Evolutionary conservation across 2,113 vertebrate genomes (phyloP), one percentile per base, ranked within the genome.

Genomic region (Dendropsophus ebraccatus): DNA sequence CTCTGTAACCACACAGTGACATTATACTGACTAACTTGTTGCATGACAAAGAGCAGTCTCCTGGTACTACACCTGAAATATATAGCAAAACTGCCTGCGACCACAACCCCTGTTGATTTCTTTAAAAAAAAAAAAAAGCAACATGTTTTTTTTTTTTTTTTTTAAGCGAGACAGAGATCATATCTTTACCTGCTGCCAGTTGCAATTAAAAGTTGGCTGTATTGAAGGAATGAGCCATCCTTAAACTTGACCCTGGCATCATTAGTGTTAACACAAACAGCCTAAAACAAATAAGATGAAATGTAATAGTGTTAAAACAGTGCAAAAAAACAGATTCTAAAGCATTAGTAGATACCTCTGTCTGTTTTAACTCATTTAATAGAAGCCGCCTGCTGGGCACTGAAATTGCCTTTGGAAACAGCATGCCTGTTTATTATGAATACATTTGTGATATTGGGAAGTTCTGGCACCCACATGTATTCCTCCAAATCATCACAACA

Each of bases 111-210:
- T n/a, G n/a, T n/a, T n/a, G n/a, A n/a, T n/a, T n/a, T n/a, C n/a
- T n/a, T n/a, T n/a, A n/a, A n/a, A n/a, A n/a, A n/a, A n/a, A n/a
- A n/a, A n/a, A n/a, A n/a, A n/a, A n/a, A n/a, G n/a, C n/a, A n/a
- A n/a, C n/a, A n/a, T n/a, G n/a, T n/a, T n/a, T n/a, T n/a, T n/a
- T n/a, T n/a, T n/a, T n/a, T n/a, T n/a, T n/a, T n/a, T n/a, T n/a
- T n/a, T n/a, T n/a, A n/a, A n/a, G n/a, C n/a, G n/a, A n/a, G n/a
- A n/a, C n/a, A n/a, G n/a, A n/a, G n/a, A n/a, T n/a, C n/a, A n/a
- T n/a, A n/a, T n/a, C n/a, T n/a, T n/a, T n/a, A n/a, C 96, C 93
- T 94, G 81, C 95, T 94, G 72, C 97, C 96, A 0, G 95, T 96
- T 17, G 96, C 92, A 25, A 98, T 92, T 56, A 98, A 94, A 35